These are phyloP conservation scores for Oreochromis grahami DNA, from an alignment of 2,797 vertebrate genomes.

Conservation along the genomic window DNA sequence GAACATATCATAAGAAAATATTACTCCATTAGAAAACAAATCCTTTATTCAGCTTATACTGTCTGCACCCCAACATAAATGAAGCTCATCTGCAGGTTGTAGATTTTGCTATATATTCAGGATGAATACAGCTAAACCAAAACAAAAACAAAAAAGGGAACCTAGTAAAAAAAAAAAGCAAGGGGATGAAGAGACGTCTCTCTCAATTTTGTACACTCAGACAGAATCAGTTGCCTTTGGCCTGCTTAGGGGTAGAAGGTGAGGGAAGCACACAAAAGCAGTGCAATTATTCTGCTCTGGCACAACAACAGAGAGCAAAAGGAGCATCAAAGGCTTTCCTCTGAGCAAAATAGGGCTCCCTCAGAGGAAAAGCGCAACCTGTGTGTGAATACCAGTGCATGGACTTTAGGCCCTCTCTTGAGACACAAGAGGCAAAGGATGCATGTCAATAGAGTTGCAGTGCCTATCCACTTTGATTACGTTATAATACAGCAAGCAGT, in stretches of 20 bases:
- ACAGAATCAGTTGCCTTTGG: conserved; percentile 79
- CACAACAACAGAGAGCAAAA: conserved; percentile 82
- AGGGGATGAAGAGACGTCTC: conserved; percentile 70
- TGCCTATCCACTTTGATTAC: conserved; percentile 12
- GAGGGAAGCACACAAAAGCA: conserved; percentile 77
- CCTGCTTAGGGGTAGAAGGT: conserved; percentile 81
- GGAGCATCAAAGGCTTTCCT: conserved; percentile 80
- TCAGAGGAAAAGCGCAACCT: conserved; percentile 72
- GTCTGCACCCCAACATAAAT: neutral
- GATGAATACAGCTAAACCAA: conserved; percentile 47
- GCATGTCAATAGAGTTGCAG: conserved; percentile 10
- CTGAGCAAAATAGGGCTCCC: conserved; percentile 70
- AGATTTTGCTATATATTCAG: conserved; percentile 43
- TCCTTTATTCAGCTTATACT: neutral
- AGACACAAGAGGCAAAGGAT: conserved; percentile 43
- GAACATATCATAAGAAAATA: neutral
- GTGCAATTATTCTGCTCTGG: conserved; percentile 80
- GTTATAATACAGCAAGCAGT: neutral
- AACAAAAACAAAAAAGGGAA: conserved; percentile 55
- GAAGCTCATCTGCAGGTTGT: conserved; percentile 32
- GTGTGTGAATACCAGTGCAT: conserved; percentile 68
- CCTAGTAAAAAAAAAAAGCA: conserved; percentile 68
- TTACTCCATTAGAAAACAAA: neutral
- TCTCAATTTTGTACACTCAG: conserved; percentile 77
- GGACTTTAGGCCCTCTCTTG: conserved; percentile 61